Percentiles rank a stretch among this genome's conserved stretches.
phyloP scores from a whole-genome alignment of 37 sponge, comb jelly and placozoan genomes.

The Axinella damicornis region DNA sequence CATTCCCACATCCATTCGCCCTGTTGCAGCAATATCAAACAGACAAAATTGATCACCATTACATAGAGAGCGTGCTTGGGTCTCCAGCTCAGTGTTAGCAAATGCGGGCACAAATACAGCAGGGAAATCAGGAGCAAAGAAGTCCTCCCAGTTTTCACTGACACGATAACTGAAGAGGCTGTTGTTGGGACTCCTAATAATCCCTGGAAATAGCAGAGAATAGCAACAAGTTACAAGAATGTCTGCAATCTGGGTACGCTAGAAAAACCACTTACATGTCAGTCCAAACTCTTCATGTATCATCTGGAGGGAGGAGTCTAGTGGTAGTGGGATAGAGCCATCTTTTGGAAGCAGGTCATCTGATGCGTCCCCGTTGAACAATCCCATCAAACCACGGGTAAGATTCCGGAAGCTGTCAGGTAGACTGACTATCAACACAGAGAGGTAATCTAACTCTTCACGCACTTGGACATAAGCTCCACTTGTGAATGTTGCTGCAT shows the following conservation, averaged over 20 bases:
- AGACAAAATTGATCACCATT: conserved; percentile 42
- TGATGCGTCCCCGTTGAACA: conserved; percentile 58
- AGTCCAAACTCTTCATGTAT: conserved; percentile 61
- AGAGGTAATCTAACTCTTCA: conserved; percentile 35
- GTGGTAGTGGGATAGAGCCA: conserved; percentile 2
- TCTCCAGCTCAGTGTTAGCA: conserved; percentile 16
- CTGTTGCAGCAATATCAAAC: conserved; percentile 59
- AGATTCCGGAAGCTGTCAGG: conserved; percentile 3
- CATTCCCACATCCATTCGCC: conserved; percentile 21
- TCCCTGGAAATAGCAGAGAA: conserved; percentile 35
- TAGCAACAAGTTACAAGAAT: neutral
- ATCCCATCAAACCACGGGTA: conserved; percentile 69
- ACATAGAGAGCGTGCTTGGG: conserved; percentile 14
- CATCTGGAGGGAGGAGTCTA: conserved; percentile 14
- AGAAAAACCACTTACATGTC: conserved; percentile 38
- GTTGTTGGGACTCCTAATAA: conserved; percentile 5
- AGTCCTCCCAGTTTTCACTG: conserved; percentile 26
- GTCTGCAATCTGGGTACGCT: too few relatives aligned
- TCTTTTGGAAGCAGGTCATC: conserved; percentile 70
- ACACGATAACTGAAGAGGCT: conserved; percentile 51
- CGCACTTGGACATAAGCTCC: conserved; percentile 37
- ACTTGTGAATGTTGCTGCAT: conserved; percentile 39
- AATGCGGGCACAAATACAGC: conserved; percentile 16
- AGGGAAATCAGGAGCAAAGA: conserved; percentile 30
- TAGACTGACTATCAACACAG: conserved; percentile 36